Evolutionary conservation across 1,140 invertebrate genomes (phyloP), one percentile per base, ranked within the genome.

Genomic region (Drosophila nannoptera): DNA sequence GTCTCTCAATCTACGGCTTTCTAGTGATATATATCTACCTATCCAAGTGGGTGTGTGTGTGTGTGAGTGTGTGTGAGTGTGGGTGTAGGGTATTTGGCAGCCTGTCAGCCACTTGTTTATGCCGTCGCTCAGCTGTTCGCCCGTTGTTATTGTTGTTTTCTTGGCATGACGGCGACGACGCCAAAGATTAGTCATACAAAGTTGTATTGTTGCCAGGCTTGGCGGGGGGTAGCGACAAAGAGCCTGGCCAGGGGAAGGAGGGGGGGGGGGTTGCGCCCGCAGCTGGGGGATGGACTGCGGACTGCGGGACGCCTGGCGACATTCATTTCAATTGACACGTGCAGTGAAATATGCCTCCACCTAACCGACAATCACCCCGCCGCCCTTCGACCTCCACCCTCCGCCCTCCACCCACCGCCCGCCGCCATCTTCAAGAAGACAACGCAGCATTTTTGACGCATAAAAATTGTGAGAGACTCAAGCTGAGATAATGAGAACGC

Each of bases 171-270:
- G 59, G 59, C 58, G 75, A 72, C 82, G 53, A 80, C 73, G 77
- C 71, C 76, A 84, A 84, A 80, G 78, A 83, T 83, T 83, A 83
- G 78, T 83, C 78, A 83, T 83, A 76, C 80, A 46, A 77, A 84
- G 76, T 43, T 43, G 40, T 67, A 71, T 60, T 66, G 68, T 66
- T 70, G 48, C 40, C 53, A 40, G 61, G 55, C n/a, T 56, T 32
- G 54, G 48, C 8, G 54, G 7, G 7, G 4, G 22, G 52, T 36
- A 12, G 45, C 22, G n/a, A n/a, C 22, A 22, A 2, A 22, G 22
- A 22, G 22, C 22, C 22, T 2, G 22, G 29, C 36, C 4, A 32
- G 12, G 32, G 22, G 60, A 49, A 46, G 66, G 48, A 66, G 75
- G 46, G 22, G 22, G 22, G 1, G 22, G 22, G 22, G 22, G 22